phyloP scores from a whole-genome alignment of 2,797 vertebrate species.

The Scarus forsteni region DNA sequence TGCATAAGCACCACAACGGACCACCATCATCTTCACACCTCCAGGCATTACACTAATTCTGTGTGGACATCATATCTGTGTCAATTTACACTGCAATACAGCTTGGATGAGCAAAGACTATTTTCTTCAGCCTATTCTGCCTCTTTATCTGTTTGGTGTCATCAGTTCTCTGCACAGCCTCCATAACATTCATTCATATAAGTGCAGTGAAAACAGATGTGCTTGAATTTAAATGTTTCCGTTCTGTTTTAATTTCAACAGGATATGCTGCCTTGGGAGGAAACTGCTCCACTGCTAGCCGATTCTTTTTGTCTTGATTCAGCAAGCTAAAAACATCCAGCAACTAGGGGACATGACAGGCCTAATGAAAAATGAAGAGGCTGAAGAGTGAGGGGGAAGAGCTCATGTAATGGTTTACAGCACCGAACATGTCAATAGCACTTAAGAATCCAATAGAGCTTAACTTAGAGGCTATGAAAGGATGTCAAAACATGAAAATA shows the following conservation, averaged over 20 bases:
- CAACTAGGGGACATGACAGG: constrained; percentile 38
- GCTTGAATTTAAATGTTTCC: constrained; percentile 43
- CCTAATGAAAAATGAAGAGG: constrained; percentile 33
- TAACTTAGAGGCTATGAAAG: constrained; percentile 5
- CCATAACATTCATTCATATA: not conserved
- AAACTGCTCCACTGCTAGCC: constrained; percentile 51
- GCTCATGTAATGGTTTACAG: constrained; percentile 30
- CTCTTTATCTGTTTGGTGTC: not conserved
- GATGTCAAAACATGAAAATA: not conserved
- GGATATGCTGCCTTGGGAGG: constrained; percentile 43
- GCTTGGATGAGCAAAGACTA: too few species aligned
- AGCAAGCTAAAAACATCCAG: constrained; percentile 52
- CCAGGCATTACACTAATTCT: too few species aligned
- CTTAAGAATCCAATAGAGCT: constrained; percentile 27
- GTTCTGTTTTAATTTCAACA: constrained; percentile 39
- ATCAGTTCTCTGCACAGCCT: not conserved
- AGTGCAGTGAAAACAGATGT: constrained; percentile 23
- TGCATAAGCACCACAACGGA: too few species aligned
- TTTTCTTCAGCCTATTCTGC: not conserved
- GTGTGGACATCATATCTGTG: too few species aligned
- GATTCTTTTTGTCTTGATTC: constrained; percentile 50
- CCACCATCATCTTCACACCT: too few species aligned
- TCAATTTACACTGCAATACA: too few species aligned
- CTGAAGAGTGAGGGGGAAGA: constrained; percentile 15
- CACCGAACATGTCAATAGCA: constrained; percentile 23